Evolutionary conservation across 2,113 vertebrate genomes (phyloP), one percentile per base, ranked within the genome.

Genomic region (Calidris pugnax): DNA sequence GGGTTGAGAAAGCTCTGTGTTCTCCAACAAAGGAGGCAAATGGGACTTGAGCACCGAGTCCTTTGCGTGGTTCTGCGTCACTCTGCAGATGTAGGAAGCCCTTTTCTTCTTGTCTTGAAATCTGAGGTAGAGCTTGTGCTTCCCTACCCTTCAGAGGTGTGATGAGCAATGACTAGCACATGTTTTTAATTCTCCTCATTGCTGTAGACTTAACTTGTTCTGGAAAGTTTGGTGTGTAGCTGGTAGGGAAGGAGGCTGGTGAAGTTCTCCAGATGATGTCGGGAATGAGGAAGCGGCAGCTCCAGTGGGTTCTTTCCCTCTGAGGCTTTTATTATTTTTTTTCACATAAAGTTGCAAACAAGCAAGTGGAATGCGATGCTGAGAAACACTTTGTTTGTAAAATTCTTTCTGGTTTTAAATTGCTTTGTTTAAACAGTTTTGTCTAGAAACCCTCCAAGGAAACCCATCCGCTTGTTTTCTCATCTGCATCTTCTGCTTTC

Each of bases 341-440:
- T 28, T 37, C 79, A 84, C 57, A 85, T 66, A 17, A 64, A 67
- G 79, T 32, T 87, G 82, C 77, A 97, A 92, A 90, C 82, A 80
- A 95, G 83, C 23, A 51, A 91, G 89, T 51, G 64, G 71, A 96
- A 94, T 73, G 82, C 39, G 12, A 74, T 4, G 27, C 75, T 93
- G 82, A 74, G 73, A 94, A 93, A 85, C 86, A 78, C 73, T 87
- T 87, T 78, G 75, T 91, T 89, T 87, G 71, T 78, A 84, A 91
- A 72, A 45, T 72, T 76, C 75, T 87, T 92, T 92, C 91, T 96
- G 87, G 75, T 85, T 96, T 91, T 53, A 97, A 92, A 93, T 96
- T 57, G 87, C 88, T 94, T 91, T 6, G 0, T 95, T 96, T 95
- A 83, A 89, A 90, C 76, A 67, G 96, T 95, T 97, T 91, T 93